Base-by-base conservation (phyloP, 2,113 vertebrate genomes). In the Neodon shergylaensis region DNA sequence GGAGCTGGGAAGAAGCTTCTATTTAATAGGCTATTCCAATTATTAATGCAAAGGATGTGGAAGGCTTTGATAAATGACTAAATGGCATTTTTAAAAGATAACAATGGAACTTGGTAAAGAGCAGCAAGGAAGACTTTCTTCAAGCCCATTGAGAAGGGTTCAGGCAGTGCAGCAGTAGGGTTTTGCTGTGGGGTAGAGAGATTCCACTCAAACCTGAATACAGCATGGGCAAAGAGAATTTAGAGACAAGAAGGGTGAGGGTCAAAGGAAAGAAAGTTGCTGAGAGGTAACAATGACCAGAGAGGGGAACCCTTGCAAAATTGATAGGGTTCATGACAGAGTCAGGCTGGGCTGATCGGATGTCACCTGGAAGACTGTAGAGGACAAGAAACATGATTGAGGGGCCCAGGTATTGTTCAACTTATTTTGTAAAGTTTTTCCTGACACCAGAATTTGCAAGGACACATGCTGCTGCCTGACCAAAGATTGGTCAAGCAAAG, bases 131-230 rank as follows among this genome's bases (percentile, higher is more conserved):
- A 10, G 26, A 36, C 39, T 72, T 2, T 54, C 21, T 19, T 65
- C 1, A 16, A 47, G 26, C 36, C 66, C 2, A 1, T 14, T 1
- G 19, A 21, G 2, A 13, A 10, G 44, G 39, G 17, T 21, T 21
- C 1, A 28, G 52, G n/a, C 2, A 87, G 13, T 11, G 1, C 16
- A 1, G 63, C 33, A 49, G 22, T 8, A 61, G 82, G 65, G 31
- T 49, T 49, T 73, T 73, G 65, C 26, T 2, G 17, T 33, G 36
- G 33, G 33, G 8, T 14, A 47, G 88, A 79, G 36, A 79, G 39
- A 66, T 26, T 42, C 26, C 63, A 52, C 33, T 73, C 19, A 52
- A 42, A 52, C 52, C 65, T n/a, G 65, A 77, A 42, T 26, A 24
- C 73, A 79, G 31, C 17, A 4, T 36, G 52, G 42, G 24, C 1